Evolutionary conservation across 1,140 invertebrate genomes (phyloP).

Genomic region (Chionoecetes opilio): DNA sequence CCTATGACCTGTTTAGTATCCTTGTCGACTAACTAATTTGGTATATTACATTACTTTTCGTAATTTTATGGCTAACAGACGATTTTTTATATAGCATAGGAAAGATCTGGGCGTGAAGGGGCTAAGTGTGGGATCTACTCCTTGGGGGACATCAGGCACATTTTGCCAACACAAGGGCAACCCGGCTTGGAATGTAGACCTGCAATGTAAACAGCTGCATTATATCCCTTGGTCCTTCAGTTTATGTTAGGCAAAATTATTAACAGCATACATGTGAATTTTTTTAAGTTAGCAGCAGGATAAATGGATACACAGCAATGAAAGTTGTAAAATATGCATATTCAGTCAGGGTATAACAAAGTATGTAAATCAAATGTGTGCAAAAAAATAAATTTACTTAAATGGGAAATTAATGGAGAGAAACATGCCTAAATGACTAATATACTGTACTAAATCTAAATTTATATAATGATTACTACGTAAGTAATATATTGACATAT

Average conservation of each 20-base stretch:
- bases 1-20: no score
- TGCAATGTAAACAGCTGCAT: slow-evolving; percentile 76
- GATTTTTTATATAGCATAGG: no score
- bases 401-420: not conserved
- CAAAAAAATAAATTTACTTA: no score
- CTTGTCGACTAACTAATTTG: no score
- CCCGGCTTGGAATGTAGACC: slow-evolving; percentile 88
- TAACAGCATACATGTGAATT: slow-evolving; percentile 34
- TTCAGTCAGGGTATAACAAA: not conserved
- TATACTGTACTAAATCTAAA: no score
- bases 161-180: slow-evolving; percentile 87
- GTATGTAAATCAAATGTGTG: not conserved
- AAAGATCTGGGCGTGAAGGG: no score
- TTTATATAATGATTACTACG: not conserved
- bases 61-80: no score
- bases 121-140: not conserved
- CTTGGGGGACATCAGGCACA: slow-evolving; percentile 81
- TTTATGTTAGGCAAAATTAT: no score
- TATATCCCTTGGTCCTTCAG: not conserved
- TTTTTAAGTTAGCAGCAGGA: not conserved
- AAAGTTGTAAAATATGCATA: not conserved
- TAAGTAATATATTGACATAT: slow-evolving; percentile 12
- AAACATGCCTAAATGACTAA: not conserved
- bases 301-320: not conserved
- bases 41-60: no score